phyloP scores from a whole-genome alignment of 2,113 vertebrate species.

The Progne subis region DNA sequence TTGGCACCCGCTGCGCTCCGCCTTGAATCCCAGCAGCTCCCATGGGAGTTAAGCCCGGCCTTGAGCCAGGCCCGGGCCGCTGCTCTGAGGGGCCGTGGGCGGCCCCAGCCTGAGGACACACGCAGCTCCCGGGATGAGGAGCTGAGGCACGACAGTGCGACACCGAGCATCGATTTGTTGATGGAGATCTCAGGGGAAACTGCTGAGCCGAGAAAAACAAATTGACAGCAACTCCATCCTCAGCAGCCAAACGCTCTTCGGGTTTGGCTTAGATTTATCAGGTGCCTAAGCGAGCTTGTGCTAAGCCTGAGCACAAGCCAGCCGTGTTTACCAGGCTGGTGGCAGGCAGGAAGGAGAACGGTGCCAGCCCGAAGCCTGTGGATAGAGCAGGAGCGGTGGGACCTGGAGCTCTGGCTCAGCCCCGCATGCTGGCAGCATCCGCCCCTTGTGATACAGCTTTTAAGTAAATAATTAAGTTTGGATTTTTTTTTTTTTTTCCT shows the following conservation, averaged over 20 bases:
- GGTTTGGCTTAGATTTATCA: neutral
- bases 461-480: neutral
- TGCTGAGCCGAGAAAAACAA: neutral
- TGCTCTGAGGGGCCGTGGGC: neutral
- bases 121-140: neutral
- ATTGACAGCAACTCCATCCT: neutral
- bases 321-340: neutral
- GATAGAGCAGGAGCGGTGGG: neutral
- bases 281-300: neutral
- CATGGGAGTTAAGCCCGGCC: accelerated
- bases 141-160: neutral
- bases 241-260: neutral
- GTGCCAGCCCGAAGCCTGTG: neutral
- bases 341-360: neutral
- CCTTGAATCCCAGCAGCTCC: neutral
- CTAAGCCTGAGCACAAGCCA: neutral
- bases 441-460: accelerated
- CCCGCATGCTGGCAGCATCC: accelerated
- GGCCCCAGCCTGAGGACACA: neutral
- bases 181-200: neutral
- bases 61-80: neutral
- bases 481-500: neutral
- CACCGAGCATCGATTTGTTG: neutral
- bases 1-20: too few relatives aligned
- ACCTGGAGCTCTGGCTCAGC: neutral